Conservation (phyloP, 2,113 vertebrate species). For the Cinclus mexicanus region DNA sequence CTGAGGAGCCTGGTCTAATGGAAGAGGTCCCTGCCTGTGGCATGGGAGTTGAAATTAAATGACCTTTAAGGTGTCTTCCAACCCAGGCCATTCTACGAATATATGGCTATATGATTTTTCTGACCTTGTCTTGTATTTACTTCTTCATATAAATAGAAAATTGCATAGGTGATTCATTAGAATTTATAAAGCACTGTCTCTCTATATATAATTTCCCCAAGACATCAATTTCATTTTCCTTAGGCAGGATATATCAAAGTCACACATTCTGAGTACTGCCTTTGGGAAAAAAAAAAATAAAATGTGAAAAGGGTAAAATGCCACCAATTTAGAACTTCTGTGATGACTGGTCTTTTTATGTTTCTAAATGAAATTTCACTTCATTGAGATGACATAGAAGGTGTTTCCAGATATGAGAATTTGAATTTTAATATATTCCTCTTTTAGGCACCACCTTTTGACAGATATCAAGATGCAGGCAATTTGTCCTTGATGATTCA, state of each 20-base stretch:
- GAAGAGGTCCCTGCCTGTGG: neutral
- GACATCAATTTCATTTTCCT: neutral
- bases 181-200: neutral
- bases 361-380: neutral
- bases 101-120: neutral
- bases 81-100: neutral
- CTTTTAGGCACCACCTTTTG: neutral
- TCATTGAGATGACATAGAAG: neutral
- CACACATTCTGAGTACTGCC: neutral
- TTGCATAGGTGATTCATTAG: neutral
- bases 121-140: neutral
- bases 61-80: neutral
- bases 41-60: neutral
- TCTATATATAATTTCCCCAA: neutral
- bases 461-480: neutral
- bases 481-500: constrained; percentile 17
- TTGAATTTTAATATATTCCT: neutral
- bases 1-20: neutral
- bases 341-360: neutral
- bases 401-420: neutral
- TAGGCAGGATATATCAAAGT: neutral
- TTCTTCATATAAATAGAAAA: neutral
- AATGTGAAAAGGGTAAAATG: neutral
- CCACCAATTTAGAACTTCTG: neutral
- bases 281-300: neutral